These are phyloP conservation scores for Omphaloscelis lunosa DNA, from an alignment of 2,888 invertebrate genomes.

Conservation along the genomic window DNA sequence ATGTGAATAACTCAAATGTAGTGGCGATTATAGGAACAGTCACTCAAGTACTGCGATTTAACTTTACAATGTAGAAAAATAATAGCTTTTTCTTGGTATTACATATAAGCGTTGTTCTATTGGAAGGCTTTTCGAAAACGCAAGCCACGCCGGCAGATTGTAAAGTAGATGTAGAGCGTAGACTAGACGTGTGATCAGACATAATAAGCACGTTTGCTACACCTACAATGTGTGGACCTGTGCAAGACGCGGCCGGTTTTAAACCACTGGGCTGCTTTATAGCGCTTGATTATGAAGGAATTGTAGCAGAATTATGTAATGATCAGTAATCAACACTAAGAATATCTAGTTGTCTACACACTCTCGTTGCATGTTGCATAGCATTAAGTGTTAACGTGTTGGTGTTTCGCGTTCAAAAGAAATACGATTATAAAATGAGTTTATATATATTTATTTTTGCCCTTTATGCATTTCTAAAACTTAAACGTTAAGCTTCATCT, in stretches of 20 bases:
- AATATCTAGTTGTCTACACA: background rate
- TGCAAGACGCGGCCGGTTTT: constrained; percentile 17
- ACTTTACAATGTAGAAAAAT: background rate
- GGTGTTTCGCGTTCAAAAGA: background rate
- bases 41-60: background rate
- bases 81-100: background rate
- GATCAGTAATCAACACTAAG: background rate
- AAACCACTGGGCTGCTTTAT: constrained; percentile 22
- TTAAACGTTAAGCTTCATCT: background rate
- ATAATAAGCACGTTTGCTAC: constrained; percentile 48
- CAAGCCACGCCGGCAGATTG: constrained; percentile 7
- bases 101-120: background rate
- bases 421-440: background rate
- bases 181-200: constrained; percentile 19
- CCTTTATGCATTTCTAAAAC: background rate
- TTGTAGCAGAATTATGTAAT: constrained; percentile 1
- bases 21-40: background rate
- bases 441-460: background rate
- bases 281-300: constrained; percentile 12
- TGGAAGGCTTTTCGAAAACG: constrained; percentile 25
- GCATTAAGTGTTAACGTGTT: background rate
- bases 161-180: constrained; percentile 7
- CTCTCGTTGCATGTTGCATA: background rate
- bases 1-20: background rate
- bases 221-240: constrained; percentile 21